Conservation (phyloP, 2,888 invertebrate species). For the Melangyna quadrimaculata region DNA sequence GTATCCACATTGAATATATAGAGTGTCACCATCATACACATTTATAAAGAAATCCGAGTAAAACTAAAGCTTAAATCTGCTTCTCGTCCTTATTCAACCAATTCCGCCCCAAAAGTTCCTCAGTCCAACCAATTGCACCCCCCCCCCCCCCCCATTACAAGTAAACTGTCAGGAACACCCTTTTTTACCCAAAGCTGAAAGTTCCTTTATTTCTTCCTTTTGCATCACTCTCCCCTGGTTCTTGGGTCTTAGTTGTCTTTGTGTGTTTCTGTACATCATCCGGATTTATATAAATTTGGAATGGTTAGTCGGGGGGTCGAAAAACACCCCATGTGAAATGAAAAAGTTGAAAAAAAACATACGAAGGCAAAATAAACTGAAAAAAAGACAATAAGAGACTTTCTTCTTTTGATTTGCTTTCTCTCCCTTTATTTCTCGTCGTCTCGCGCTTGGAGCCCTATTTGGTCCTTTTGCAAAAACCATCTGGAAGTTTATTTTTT, state of each 20-base stretch:
- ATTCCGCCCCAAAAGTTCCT: too few relatives aligned
- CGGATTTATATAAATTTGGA: conserved; percentile 54
- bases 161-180: conserved; percentile 50
- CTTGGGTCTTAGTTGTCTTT: conserved; percentile 6
- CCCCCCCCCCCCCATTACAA: background rate
- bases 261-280: conserved; percentile 37
- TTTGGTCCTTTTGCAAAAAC: conserved; percentile 28
- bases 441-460: background rate
- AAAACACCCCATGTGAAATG: background rate
- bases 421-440: background rate
- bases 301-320: background rate
- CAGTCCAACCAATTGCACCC: background rate
- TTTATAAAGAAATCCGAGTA: conserved; percentile 41
- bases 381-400: conserved; percentile 36
- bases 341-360: conserved; percentile 7
- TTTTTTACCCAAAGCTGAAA: conserved; percentile 27
- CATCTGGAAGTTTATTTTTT: conserved; percentile 23
- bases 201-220: conserved; percentile 14
- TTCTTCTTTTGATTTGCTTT: conserved; percentile 28
- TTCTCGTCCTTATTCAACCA: conserved; percentile 16
- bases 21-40: conserved; percentile 1
- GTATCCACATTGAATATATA: background rate
- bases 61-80: conserved; percentile 56
- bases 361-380: conserved; percentile 29
- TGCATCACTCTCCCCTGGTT: too few relatives aligned